Evolutionary conservation across 2,888 invertebrate species (phyloP), one percentile per base, ranked within the genome.

Genomic region (Drosophila robusta): DNA sequence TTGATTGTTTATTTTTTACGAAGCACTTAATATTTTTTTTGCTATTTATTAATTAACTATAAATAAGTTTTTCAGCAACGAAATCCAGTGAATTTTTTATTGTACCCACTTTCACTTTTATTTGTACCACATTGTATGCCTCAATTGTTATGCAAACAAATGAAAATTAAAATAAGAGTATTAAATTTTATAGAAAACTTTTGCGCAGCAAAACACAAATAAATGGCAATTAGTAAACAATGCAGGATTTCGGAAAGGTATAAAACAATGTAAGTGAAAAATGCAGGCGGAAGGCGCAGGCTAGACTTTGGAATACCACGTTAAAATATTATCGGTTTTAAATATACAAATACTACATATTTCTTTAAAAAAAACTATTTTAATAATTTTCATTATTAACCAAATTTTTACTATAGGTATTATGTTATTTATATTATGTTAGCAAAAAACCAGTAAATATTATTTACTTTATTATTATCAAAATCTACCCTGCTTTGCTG

Each of bases 141-240:
- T 79, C 75, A 58, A 75, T 79, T 77, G 75, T 64, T 66, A 42
- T 47, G 34, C 75, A 74, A 65, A 77, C 75, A 75, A 75, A 69
- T 65, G 22, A 57, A 75, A 75, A 75, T 70, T 70, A 64, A 76
- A 77, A 77, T 62, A 69, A 71, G 52, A 64, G 81, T 63, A 84
- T 84, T 76, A 63, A 73, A 65, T 84, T 80, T 87, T 77, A 81
- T 77, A 68, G 51, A 70, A 80, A 76, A 76, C 72, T 69, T 70
- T 61, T 66, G 54, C 68, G 64, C 39, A 58, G 62, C 63, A 64
- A 56, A 69, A 29, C n/a, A 36, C 29, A 65, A 58, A 74, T 49
- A 78, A 64, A 42, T 62, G 69, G 89, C 83, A 83, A 86, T 83
- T 83, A 88, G 83, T 76, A 54, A 83, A 83, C 74, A 88, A 88